Conservation (phyloP, 2,888 invertebrate genomes). For the Eupsilia transversa region DNA sequence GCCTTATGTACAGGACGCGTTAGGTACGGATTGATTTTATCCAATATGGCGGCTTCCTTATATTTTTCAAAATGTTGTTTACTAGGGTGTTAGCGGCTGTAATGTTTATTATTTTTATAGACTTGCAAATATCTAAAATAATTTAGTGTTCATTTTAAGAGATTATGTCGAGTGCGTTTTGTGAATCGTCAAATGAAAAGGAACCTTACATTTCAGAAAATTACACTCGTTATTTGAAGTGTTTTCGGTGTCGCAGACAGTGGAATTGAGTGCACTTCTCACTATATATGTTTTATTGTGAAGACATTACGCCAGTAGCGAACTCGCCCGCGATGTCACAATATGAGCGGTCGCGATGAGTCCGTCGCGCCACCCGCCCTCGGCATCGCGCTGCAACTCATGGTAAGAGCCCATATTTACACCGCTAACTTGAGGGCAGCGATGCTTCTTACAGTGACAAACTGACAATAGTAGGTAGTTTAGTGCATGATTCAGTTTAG, state of each 20-base stretch:
- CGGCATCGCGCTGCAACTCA: constrained; percentile 85
- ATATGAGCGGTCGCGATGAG: constrained; percentile 87
- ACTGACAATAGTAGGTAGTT: neutral
- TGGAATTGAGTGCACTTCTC: constrained; percentile 62
- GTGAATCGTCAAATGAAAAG: constrained; percentile 49
- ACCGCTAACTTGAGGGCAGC: neutral
- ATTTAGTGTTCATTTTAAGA: constrained; percentile 22
- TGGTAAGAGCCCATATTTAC: constrained; percentile 73
- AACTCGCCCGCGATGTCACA: constrained; percentile 82
- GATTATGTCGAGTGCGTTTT: constrained; percentile 62
- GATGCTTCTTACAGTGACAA: neutral
- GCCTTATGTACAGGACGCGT: constrained; percentile 58
- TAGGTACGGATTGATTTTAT: constrained; percentile 62
- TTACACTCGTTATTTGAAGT: constrained; percentile 54
- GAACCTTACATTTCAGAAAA: constrained; percentile 52
- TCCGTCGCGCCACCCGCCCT: constrained; percentile 75
- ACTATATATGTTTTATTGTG: constrained; percentile 62
- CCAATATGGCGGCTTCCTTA: constrained; percentile 81
- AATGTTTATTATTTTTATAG: constrained; percentile 26
- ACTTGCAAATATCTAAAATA: constrained; percentile 21
- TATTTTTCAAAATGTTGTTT: constrained; percentile 75
- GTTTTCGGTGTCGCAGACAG: constrained; percentile 57
- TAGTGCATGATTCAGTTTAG: neutral
- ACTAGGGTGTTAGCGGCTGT: constrained; percentile 65
- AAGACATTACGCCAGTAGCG: constrained; percentile 63